phyloP scores from a whole-genome alignment of 2,113 vertebrate genomes.

The Strix uralensis region DNA sequence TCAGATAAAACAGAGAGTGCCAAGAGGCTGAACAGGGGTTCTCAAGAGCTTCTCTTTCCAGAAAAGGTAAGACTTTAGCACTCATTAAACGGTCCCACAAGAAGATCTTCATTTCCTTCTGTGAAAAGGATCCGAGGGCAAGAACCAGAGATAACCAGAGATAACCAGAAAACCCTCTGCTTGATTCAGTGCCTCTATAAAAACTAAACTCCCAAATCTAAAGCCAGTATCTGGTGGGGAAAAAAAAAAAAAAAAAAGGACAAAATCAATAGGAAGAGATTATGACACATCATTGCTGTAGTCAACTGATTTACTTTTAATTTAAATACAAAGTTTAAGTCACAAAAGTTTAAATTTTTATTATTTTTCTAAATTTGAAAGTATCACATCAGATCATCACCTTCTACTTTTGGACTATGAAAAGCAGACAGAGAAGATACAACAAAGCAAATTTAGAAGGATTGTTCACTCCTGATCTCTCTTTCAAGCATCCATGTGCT shows the following conservation, averaged over 20 bases:
- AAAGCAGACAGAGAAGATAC: neutral
- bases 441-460: neutral
- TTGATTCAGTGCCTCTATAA: neutral
- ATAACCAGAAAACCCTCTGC: neutral
- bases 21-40: neutral
- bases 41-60: neutral
- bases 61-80: neutral
- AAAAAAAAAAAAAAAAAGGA: neutral
- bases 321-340: neutral
- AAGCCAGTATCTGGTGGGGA: neutral
- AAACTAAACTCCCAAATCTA: neutral
- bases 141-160: neutral
- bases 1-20: neutral
- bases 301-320: neutral
- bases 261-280: neutral
- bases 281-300: neutral
- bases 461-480: neutral
- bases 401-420: neutral
- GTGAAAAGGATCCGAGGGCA: neutral
- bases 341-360: neutral
- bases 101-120: neutral
- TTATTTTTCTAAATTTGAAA: neutral
- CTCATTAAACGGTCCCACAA: neutral
- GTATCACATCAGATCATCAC: neutral
- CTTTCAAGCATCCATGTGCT: neutral